Evolutionary conservation across 2,113 vertebrate species (phyloP), one percentile per base, ranked within the genome.

Genomic region (Podarcis cretensis): DNA sequence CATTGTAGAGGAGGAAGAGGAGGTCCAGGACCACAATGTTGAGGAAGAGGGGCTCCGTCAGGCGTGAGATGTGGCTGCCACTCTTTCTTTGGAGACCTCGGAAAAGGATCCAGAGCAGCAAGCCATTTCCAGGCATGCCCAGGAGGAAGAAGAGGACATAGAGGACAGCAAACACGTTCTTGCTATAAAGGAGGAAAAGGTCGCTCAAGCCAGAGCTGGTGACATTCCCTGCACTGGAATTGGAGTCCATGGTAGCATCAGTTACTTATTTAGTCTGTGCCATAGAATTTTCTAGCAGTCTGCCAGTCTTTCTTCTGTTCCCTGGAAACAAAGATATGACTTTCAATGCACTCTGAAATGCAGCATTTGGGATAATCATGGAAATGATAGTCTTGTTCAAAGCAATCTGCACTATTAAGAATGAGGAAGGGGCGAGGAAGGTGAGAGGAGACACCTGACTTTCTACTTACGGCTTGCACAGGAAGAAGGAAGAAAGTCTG

Each of bases 31-130:
- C 35, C 9, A 59, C 54, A 6, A 89, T 89, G 32, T 75, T 91
- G 68, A 91, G 40, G 32, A 81, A 69, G 23, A 91, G 86, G 21
- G 68, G 82, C 35, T 84, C 86, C 0, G 82, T 91, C 57, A 91
- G 25, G 23, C 69, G 83, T n/a, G 81, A 54, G 5, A 85, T 7
- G 16, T 48, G 79, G 77, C 80, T 84, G 74, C 63, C 82, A 37
- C 82, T 84, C 30, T 69, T 89, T 68, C 66, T 65, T 35, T 35
- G 68, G 73, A 87, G 35, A 32, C 83, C 76, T 80, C 32, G 68
- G 35, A 87, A 66, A 30, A 91, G 82, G 57, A 89, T 82, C 23
- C 75, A 83, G 76, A 91, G 87, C 85, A 91, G 16, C 37, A 91
- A 63, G 27, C 71, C 12, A 5, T 89, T 91, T 48, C 89, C 89